phyloP scores from a whole-genome alignment of 1,140 invertebrate genomes.

The Bursaphelenchus mucronatus region DNA sequence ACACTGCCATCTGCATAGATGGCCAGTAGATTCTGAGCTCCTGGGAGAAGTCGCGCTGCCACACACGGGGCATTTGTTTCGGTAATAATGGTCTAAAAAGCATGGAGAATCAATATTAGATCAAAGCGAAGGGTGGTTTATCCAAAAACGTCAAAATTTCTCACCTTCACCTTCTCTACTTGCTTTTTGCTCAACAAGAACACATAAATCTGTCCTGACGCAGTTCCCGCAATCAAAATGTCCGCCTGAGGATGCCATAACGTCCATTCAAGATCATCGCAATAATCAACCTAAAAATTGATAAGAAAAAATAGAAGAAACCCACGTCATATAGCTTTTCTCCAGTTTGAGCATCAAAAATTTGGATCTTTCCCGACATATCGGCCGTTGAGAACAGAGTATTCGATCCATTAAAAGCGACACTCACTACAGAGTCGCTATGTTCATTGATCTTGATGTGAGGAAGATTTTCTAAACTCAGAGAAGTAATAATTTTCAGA shows the following conservation, averaged over 20 bases:
- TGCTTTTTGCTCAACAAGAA: constrained; percentile 20
- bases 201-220: constrained; percentile 35
- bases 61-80: constrained; percentile 24
- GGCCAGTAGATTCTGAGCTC: constrained; percentile 28
- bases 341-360: constrained; percentile 8
- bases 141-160: background rate
- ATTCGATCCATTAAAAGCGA: constrained; percentile 25
- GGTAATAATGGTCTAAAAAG: constrained; percentile 33
- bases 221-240: constrained; percentile 34
- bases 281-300: constrained; percentile 23
- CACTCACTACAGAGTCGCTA: constrained; percentile 21
- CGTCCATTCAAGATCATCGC: constrained; percentile 33
- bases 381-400: constrained; percentile 24
- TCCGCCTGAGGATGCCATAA: constrained; percentile 33
- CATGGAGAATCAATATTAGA: background rate
- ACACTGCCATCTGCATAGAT: constrained; percentile 29
- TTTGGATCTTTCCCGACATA: constrained; percentile 30
- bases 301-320: background rate
- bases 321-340: background rate
- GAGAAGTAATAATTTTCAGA: constrained; percentile 14
- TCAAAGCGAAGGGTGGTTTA: background rate
- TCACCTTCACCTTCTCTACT: constrained; percentile 30
- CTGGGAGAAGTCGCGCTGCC: constrained; percentile 25
- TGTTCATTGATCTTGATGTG: constrained; percentile 2
- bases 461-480: constrained; percentile 1